Evolutionary conservation across 92 coral and sea anemone genomes (phyloP).

Genomic region (Scolanthus callimorphus): DNA sequence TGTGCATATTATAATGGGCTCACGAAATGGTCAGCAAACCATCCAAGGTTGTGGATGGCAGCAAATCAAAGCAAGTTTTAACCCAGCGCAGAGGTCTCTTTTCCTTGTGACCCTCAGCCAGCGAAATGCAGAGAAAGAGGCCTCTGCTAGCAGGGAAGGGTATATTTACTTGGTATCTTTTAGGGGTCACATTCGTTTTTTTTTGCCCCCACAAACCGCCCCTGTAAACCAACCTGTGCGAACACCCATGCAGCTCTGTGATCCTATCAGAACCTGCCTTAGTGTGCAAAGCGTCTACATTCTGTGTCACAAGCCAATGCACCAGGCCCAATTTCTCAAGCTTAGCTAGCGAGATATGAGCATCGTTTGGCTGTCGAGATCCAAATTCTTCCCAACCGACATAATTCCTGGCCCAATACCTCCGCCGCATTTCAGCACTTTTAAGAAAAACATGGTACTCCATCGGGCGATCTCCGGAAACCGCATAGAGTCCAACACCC

Average conservation of each 20-base stretch:
- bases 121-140: too few species aligned
- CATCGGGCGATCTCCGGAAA: constrained; percentile 77
- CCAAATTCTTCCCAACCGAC: constrained; percentile 92
- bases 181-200: too few species aligned
- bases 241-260: constrained; percentile 89
- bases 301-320: constrained; percentile 92
- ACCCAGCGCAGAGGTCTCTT: too few species aligned
- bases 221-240: constrained; percentile 78
- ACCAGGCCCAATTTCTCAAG: constrained; percentile 73
- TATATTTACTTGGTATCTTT: too few species aligned
- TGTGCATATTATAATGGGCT: too few species aligned
- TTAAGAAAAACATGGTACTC: constrained; percentile 77
- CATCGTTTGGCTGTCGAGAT: constrained; percentile 66
- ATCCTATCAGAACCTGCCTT: constrained; percentile 82
- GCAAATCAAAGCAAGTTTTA: too few species aligned
- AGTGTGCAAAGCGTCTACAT: constrained; percentile 89
- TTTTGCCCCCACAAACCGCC: too few species aligned
- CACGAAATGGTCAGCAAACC: too few species aligned
- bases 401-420: constrained; percentile 96
- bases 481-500: constrained; percentile 84
- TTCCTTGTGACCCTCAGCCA: too few species aligned
- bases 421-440: constrained; percentile 53
- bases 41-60: too few species aligned
- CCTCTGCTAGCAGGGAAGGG: too few species aligned
- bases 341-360: constrained; percentile 68